Evolutionary conservation across 2,888 invertebrate genomes (phyloP).

Genomic region (Entomobrya proxima): DNA sequence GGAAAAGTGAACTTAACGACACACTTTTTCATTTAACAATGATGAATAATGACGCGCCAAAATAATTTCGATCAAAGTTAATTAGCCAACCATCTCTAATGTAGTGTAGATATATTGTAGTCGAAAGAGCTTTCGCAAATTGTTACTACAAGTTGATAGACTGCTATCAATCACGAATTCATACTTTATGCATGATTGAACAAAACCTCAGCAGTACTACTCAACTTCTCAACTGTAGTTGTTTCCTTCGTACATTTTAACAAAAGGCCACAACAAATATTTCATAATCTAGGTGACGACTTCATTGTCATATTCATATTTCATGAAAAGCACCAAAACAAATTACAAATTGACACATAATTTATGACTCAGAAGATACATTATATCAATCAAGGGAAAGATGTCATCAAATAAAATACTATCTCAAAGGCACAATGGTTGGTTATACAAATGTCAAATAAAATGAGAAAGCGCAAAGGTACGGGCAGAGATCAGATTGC

Average conservation of each 20-base stretch:
- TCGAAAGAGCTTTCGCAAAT: slow-evolving; percentile 15
- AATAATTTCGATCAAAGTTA: slow-evolving; percentile 9
- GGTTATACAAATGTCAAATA: no score
- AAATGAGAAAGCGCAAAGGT: no score
- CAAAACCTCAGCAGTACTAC: neutral
- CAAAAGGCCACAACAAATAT: no score
- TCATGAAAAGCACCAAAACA: neutral
- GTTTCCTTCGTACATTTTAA: no score
- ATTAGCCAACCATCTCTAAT: neutral
- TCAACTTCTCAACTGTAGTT: no score
- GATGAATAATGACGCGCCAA: neutral
- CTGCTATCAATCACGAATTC: neutral
- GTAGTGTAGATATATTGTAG: neutral
- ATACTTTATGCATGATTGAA: neutral
- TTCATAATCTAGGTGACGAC: no score
- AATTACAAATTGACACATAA: neutral
- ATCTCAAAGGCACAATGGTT: neutral
- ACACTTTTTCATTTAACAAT: neutral
- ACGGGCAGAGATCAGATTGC: neutral
- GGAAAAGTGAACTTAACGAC: slow-evolving; percentile 27
- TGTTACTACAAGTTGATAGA: neutral
- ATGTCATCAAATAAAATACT: neutral
- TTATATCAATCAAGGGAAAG: neutral
- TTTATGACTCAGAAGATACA: neutral
- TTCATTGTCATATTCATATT: neutral